Evolutionary conservation across 1,140 invertebrate genomes (phyloP).

Genomic region (Bombus polaris): DNA sequence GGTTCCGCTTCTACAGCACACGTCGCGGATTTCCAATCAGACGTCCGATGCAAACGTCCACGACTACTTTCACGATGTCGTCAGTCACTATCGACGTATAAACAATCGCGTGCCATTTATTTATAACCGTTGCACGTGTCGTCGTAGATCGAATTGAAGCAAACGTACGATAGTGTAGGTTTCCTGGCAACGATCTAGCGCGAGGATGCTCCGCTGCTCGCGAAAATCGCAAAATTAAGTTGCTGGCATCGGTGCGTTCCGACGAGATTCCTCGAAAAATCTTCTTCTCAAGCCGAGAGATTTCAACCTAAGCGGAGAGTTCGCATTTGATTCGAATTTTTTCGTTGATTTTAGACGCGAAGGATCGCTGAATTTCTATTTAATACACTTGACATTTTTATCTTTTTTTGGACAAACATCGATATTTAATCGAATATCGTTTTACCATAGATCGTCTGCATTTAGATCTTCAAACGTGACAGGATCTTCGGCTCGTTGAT

Average conservation of each 20-base stretch:
- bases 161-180: slow-evolving; percentile 13
- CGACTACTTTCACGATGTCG: neutral
- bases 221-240: slow-evolving; percentile 24
- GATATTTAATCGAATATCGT: no score
- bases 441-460: no score
- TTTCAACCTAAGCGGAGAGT: neutral
- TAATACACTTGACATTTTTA: neutral
- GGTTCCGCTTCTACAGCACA: neutral
- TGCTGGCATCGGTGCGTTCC: slow-evolving; percentile 2
- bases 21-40: neutral
- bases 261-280: neutral
- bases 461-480: neutral
- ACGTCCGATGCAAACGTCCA: neutral
- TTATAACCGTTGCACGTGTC: slow-evolving; percentile 48
- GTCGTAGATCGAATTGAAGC: slow-evolving; percentile 47
- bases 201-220: neutral
- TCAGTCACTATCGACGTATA: slow-evolving; percentile 4
- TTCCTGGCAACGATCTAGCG: slow-evolving; percentile 6
- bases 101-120: slow-evolving; percentile 50
- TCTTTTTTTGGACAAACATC: no score
- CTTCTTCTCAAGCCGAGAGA: no score
- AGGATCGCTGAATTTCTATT: neutral
- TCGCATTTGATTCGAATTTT: neutral
- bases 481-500: neutral
- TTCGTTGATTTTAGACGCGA: neutral